These are phyloP conservation scores for Leucopsar rothschildi DNA, from an alignment of 2,113 vertebrate species.

Conservation along the genomic window DNA sequence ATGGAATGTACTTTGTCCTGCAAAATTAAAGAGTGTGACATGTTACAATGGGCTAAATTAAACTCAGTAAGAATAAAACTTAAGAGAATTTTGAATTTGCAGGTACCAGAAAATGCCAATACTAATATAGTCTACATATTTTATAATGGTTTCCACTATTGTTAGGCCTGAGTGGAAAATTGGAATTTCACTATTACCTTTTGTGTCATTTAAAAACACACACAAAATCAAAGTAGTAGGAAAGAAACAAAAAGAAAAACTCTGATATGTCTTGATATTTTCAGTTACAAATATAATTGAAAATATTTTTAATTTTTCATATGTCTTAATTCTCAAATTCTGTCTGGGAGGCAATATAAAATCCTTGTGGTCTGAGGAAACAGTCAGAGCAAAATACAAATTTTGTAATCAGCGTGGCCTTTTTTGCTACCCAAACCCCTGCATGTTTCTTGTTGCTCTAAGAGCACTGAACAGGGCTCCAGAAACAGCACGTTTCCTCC, in stretches of 20 bases:
- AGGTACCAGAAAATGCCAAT: not conserved
- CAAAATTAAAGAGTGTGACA: not conserved
- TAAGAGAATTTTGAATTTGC: not conserved
- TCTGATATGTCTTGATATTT: not conserved
- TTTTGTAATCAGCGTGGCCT: not conserved
- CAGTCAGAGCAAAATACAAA: not conserved
- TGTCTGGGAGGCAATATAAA: not conserved
- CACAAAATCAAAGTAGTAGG: not conserved
- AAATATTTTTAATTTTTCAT: not conserved
- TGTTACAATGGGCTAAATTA: not conserved
- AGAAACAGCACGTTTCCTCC: conserved; percentile 18
- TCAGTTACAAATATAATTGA: not conserved
- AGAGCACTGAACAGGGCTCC: not conserved
- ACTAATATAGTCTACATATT: not conserved
- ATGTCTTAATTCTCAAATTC: not conserved
- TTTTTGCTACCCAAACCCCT: not conserved
- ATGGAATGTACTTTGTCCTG: not conserved
- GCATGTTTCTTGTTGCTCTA: not conserved
- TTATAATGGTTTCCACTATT: not conserved
- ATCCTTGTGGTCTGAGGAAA: not conserved
- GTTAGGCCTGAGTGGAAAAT: not conserved
- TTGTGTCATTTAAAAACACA: not conserved
- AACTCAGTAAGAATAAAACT: not conserved
- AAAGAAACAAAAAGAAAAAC: not conserved
- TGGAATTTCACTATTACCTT: not conserved